These are phyloP conservation scores for Pyrocoelia pectoralis DNA, from an alignment of 2,888 invertebrate genomes.

Conservation along the genomic window DNA sequence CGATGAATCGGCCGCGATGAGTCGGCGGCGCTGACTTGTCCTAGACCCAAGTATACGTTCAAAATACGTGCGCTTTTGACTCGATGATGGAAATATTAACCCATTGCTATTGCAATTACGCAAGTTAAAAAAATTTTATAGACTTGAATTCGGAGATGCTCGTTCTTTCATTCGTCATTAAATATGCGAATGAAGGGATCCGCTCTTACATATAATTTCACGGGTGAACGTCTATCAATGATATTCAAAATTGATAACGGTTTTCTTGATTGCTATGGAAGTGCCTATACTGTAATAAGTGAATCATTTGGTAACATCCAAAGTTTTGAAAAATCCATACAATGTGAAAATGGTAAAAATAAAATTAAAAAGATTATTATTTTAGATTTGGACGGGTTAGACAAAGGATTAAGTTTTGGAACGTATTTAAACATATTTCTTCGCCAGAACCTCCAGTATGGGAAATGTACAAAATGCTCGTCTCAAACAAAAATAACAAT, in stretches of 20 bases:
- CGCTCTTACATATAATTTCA: slow-evolving; percentile 8
- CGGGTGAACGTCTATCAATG: slow-evolving; percentile 7
- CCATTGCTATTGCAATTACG: slow-evolving; percentile 13
- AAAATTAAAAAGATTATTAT: slow-evolving; percentile 7
- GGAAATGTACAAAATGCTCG: slow-evolving; percentile 12
- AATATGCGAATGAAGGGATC: slow-evolving; percentile 14
- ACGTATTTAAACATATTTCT: slow-evolving; percentile 13
- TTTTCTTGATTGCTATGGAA: slow-evolving; percentile 13
- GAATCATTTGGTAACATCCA: slow-evolving; percentile 11
- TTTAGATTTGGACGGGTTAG: slow-evolving; percentile 15
- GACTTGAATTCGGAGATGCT: slow-evolving; percentile 10
- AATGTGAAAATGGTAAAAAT: slow-evolving; percentile 11
- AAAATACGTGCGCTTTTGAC: slow-evolving; percentile 13
- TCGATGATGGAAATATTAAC: slow-evolving; percentile 9
- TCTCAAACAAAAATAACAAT: slow-evolving; percentile 11
- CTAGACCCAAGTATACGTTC: slow-evolving; percentile 13
- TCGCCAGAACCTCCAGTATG: too few species aligned
- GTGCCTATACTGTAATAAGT: slow-evolving; percentile 8
- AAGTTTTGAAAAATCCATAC: slow-evolving; percentile 13
- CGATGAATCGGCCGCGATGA: too few species aligned
- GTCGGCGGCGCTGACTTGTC: too few species aligned
- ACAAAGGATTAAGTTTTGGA: slow-evolving; percentile 10
- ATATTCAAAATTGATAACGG: slow-evolving; percentile 13
- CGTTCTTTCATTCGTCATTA: slow-evolving; percentile 11
- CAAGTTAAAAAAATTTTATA: slow-evolving; percentile 9